Evolutionary conservation across 2,888 invertebrate genomes (phyloP).

Genomic region (Himalopsyche anomala): DNA sequence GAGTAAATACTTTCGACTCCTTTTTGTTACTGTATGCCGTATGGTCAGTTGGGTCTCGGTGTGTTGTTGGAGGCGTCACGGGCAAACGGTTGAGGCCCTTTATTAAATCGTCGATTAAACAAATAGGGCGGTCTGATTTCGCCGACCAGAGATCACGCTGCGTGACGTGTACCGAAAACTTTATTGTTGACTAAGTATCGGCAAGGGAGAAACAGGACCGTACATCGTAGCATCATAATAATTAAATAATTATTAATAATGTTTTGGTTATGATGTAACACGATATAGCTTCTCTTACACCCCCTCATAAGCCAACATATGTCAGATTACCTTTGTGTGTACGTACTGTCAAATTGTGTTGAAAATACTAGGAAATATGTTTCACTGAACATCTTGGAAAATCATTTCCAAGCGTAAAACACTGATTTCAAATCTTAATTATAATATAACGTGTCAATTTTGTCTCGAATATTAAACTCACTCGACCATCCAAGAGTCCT

Average conservation of each 20-base stretch:
- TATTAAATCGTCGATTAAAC: slow-evolving; percentile 26
- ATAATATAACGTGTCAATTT: too few species aligned
- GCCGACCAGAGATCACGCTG: background rate
- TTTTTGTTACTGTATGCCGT: background rate
- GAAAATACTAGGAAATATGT: too few species aligned
- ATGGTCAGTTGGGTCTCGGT: background rate
- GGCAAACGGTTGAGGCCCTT: background rate
- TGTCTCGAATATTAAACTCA: too few species aligned
- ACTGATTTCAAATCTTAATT: too few species aligned
- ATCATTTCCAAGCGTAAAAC: too few species aligned
- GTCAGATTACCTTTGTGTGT: too few species aligned
- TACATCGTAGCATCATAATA: background rate
- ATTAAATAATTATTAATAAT: background rate
- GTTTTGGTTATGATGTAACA: too few species aligned
- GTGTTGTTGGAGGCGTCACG: background rate
- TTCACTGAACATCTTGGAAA: too few species aligned
- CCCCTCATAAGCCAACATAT: too few species aligned
- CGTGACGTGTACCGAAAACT: slow-evolving; percentile 12
- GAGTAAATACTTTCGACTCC: background rate
- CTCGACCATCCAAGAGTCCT: too few species aligned
- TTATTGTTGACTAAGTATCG: slow-evolving; percentile 9
- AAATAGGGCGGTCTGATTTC: slow-evolving; percentile 20
- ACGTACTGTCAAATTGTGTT: too few species aligned
- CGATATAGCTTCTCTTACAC: too few species aligned
- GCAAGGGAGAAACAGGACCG: slow-evolving; percentile 3